Evolutionary conservation across 2,113 vertebrate genomes (phyloP), one percentile per base, ranked within the genome.

Genomic region (Neopipo cinnamomea): DNA sequence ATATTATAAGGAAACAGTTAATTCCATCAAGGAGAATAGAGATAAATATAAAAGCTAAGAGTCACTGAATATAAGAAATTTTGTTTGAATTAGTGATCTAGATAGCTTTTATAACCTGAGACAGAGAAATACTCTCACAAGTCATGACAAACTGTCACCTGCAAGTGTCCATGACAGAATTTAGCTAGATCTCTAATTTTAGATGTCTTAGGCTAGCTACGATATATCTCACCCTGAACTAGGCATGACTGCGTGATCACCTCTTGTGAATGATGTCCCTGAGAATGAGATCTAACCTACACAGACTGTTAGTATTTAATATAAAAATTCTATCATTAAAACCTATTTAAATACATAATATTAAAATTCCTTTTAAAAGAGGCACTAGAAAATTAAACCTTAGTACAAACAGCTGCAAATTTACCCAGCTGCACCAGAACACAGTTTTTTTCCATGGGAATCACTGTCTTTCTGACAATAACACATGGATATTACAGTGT

Each of bases 391-490:
- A 88, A 80, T 27, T 50, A 90, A 83, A 61, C 23, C 4, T 35
- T 24, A 56, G 28, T 28, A 73, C 12, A 58, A 85, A 68, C 19
- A 79, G 4, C 20, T 77, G 22, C 10, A 83, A 73, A 53, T 83
- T 83, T 53, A 66, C 3, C 19, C 41, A 73, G 6, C 18, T 83
- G 39, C 5, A 66, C 10, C 2, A 73, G 22, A 88, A 42, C 17
- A 58, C 24, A 1, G 0, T n/a, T 59, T 39, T 52, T 81, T 58
- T 46, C 8, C 17, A 23, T 19, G 1, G 2, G 3, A 39, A 1
- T 56, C 83, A 88, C 79, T 80, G 18, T 77, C 37, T 73, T 39
- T 10, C 3, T 58, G 42, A 33, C 9, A 63, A 30, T 44, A 53
- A 59, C 7, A 65, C 5, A 20, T 30, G 11, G 8, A 28, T 5